These are phyloP conservation scores for Labeo calbasu DNA, from an alignment of 2,797 vertebrate genomes.

Conservation along the genomic window DNA sequence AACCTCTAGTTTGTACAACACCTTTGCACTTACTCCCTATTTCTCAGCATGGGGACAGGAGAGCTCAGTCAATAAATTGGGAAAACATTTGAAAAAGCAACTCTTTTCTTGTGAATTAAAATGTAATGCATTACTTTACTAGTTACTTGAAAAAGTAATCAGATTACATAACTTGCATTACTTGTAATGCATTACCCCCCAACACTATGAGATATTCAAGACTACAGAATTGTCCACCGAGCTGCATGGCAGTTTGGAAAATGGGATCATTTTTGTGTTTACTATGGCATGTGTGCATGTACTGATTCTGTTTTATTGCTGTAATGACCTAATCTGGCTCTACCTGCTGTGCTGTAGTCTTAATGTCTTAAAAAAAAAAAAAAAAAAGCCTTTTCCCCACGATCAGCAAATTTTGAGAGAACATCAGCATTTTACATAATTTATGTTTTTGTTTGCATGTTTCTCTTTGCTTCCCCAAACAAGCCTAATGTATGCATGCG, in stretches of 20 bases:
- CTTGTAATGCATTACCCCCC: too few relatives aligned
- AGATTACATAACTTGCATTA: too few relatives aligned
- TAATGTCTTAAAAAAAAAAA: neutral
- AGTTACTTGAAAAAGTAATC: too few relatives aligned
- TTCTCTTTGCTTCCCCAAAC: conserved; percentile 46
- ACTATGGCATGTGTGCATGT: neutral
- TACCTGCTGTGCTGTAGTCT: conserved; percentile 2
- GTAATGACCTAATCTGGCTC: neutral
- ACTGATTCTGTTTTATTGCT: conserved; percentile 6
- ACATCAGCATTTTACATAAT: conserved; percentile 15
- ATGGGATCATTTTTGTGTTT: neutral
- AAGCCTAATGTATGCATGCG: conserved; percentile 5
- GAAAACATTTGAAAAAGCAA: too few relatives aligned
- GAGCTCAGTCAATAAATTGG: too few relatives aligned
- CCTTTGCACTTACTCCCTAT: too few relatives aligned
- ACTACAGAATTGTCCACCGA: neutral
- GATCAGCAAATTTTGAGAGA: conserved; percentile 3
- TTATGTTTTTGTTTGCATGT: conserved; percentile 37
- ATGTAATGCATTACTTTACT: too few relatives aligned
- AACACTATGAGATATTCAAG: neutral
- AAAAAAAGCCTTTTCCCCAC: neutral
- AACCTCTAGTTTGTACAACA: too few relatives aligned
- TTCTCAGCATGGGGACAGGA: too few relatives aligned
- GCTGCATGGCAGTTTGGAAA: neutral
- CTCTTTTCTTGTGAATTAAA: too few relatives aligned